Percentiles rank a stretch among this genome's conserved stretches.
Conservation (phyloP, 2,888 invertebrate species). For the Junonia oenone region DNA sequence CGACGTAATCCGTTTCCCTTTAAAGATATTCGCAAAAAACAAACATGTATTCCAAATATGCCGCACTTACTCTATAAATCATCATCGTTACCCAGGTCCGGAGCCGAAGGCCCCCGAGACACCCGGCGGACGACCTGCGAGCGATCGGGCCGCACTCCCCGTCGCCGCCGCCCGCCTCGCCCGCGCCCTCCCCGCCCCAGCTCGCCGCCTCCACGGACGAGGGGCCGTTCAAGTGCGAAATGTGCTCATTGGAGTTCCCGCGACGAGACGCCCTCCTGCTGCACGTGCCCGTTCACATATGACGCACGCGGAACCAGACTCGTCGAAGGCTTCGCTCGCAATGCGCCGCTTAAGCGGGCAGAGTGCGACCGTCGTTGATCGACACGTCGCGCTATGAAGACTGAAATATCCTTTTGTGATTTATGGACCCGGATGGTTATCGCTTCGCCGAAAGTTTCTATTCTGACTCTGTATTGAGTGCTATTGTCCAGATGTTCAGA, state of each 20-base stretch:
- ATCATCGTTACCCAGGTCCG: constrained; percentile 36
- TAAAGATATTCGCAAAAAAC: too few relatives aligned
- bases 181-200: constrained; percentile 19
- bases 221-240: constrained; percentile 87
- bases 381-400: constrained; percentile 2
- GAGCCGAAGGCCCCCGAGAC: constrained; percentile 55
- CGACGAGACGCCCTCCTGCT: constrained; percentile 85
- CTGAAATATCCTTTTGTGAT: constrained; percentile 14
- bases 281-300: constrained; percentile 91
- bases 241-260: constrained; percentile 88
- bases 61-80: neutral
- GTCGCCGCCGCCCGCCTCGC: constrained; percentile 29
- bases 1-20: too few relatives aligned
- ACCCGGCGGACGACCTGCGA: constrained; percentile 62
- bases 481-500: neutral
- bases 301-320: constrained; percentile 47
- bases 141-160: constrained; percentile 47
- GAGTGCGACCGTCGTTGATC: neutral
- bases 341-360: constrained; percentile 3
- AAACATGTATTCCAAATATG: too few relatives aligned
- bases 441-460: neutral
- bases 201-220: constrained; percentile 41
- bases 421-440: constrained; percentile 15
- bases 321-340: constrained; percentile 6
- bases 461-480: neutral